A percentile compares a stretch with the other conserved stretches of the same genome.
Conservation (phyloP, 2,888 invertebrate genomes). For the Apoderus coryli region DNA sequence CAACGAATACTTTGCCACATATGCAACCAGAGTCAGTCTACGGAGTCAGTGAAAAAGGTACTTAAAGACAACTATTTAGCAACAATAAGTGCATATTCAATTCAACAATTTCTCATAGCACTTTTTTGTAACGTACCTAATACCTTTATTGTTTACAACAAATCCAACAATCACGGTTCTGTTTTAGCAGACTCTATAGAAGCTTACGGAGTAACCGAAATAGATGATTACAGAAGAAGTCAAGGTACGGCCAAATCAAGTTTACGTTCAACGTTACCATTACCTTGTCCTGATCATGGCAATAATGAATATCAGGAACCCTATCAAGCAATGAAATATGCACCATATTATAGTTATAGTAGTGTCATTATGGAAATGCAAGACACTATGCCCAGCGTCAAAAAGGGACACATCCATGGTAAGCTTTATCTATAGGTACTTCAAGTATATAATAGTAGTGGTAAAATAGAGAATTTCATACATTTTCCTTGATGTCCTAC, state of each 20-base stretch:
- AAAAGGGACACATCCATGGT: conserved; percentile 27
- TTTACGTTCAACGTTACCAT: conserved; percentile 36
- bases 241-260: conserved; percentile 37
- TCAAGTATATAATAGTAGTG: too few relatives aligned
- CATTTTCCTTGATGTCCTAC: too few relatives aligned
- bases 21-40: conserved; percentile 39
- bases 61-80: too few relatives aligned
- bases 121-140: too few relatives aligned
- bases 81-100: too few relatives aligned
- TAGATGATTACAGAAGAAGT: conserved; percentile 43
- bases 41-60: conserved; percentile 21
- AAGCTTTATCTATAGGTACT: conserved; percentile 13
- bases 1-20: conserved; percentile 28
- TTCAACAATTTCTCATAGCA: too few relatives aligned
- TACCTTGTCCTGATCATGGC: conserved; percentile 42
- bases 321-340: conserved; percentile 59
- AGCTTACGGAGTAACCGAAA: conserved; percentile 42
- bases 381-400: conserved; percentile 41
- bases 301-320: conserved; percentile 69
- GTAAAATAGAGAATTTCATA: too few relatives aligned
- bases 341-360: conserved; percentile 63
- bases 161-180: too few relatives aligned
- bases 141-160: too few relatives aligned
- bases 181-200: too few relatives aligned
- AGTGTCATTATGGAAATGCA: conserved; percentile 64